Conservation (phyloP, 2,888 invertebrate species). For the Cheilosia impressa region DNA sequence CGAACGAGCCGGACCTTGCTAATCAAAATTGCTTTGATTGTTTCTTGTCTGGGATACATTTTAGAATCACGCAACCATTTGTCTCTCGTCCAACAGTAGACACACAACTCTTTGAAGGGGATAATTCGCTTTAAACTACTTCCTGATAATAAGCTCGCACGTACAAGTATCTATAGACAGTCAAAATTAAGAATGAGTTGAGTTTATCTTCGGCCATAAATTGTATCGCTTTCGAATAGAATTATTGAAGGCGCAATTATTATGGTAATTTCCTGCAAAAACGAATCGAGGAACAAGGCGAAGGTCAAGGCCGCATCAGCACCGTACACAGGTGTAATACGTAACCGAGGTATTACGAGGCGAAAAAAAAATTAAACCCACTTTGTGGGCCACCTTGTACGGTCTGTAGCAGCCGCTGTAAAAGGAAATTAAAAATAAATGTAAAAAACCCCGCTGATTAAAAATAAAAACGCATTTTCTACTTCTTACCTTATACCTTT, state of each 20-base stretch:
- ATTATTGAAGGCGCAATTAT: constrained; percentile 36
- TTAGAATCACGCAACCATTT: neutral
- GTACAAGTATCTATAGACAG: no score
- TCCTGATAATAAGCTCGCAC: constrained; percentile 5
- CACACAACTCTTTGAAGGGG: constrained; percentile 16
- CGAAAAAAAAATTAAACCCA: constrained; percentile 22
- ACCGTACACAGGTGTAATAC: constrained; percentile 27
- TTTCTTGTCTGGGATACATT: neutral
- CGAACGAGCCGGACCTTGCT: neutral
- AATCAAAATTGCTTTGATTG: constrained; percentile 11
- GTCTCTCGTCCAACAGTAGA: neutral
- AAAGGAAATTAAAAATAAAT: constrained; percentile 31
- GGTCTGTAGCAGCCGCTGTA: constrained; percentile 16
- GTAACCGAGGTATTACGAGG: constrained; percentile 1
- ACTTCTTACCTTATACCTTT: neutral
- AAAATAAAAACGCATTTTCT: constrained; percentile 13
- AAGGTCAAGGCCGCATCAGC: constrained; percentile 55
- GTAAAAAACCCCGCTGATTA: neutral
- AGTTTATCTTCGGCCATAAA: constrained; percentile 37
- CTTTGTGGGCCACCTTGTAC: constrained; percentile 56
- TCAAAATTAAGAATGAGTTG: constrained; percentile 1
- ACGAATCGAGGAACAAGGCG: constrained; percentile 68
- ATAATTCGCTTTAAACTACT: constrained; percentile 24
- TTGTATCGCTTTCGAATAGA: constrained; percentile 25
- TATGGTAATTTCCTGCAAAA: constrained; percentile 49